Evolutionary conservation across 2,888 invertebrate species (phyloP), one percentile per base, ranked within the genome.

Genomic region (Drosophila maculinotata): DNA sequence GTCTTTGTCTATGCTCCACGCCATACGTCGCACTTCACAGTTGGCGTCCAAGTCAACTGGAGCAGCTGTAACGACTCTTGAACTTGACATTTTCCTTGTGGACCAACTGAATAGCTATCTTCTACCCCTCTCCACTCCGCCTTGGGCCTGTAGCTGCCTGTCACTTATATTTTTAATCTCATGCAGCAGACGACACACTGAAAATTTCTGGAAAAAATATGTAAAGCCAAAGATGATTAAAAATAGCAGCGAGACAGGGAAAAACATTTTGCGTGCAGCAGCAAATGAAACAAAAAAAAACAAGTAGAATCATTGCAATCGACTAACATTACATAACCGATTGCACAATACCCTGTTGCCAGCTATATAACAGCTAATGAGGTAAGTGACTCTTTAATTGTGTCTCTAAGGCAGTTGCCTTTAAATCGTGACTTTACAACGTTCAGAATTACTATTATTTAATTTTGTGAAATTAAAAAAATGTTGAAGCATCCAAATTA

Each of bases 1-100:
- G 8, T 33, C 33, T 14, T 26, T 26, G n/a, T 51, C 56, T 44
- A 15, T 35, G 28, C 58, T 36, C 56, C 56, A 35, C 35, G 56
- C 28, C 54, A 60, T 38, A 39, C 53, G 54, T 57, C 75, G 45
- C 67, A 63, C 69, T 65, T 62, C 60, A 17, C 31, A 41, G 42
- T 39, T 41, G 56, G 28, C 38, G 23, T 39, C 39, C 44, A 31
- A 62, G 48, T 66, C 65, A 65, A 45, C 66, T 63, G 57, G 42
- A 68, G 76, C 85, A 85, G 87, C 85, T 86, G 85, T 79, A 70
- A 80, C 73, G 74, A 80, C 87, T 86, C 85, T 82, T 86, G 87
- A 86, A 86, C 85, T 86, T 86, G 85, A 86, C 85, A 85, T 86
- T 79, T 87, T 72, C 80, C 78, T 63, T 68, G 52, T 66, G 63